phyloP scores from a whole-genome alignment of 1,140 invertebrate genomes.

The Drosophila rufa region DNA sequence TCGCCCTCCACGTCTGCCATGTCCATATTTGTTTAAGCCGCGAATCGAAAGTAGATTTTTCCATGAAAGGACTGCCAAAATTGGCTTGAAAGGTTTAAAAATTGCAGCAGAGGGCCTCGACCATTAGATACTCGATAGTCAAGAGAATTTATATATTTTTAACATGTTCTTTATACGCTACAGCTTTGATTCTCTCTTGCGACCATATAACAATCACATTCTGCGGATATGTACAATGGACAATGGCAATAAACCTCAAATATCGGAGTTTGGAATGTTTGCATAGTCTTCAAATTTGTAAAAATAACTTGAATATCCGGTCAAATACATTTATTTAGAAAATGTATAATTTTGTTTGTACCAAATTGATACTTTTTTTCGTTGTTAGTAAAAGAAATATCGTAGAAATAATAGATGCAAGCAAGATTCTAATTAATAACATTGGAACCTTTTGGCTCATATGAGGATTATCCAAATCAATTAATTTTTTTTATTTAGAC shows the following conservation, averaged over 20 bases:
- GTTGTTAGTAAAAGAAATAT: too few species aligned
- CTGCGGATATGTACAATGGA: neutral
- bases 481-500: too few species aligned
- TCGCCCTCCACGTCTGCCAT: slow-evolving; percentile 6
- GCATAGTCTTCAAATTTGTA: too few species aligned
- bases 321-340: neutral
- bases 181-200: too few species aligned
- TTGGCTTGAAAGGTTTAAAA: neutral
- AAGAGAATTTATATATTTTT: neutral
- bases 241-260: neutral
- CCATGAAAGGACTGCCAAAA: slow-evolving; percentile 5
- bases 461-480: too few species aligned
- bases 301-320: too few species aligned
- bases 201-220: neutral
- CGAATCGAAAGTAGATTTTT: slow-evolving; percentile 7
- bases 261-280: neutral
- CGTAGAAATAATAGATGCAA: too few species aligned
- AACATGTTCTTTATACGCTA: neutral
- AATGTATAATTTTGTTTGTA: neutral
- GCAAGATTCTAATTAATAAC: too few species aligned
- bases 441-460: neutral
- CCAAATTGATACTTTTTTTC: neutral
- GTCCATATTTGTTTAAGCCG: neutral
- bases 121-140: neutral
- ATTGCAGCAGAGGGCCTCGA: neutral